Evolutionary conservation across 2,888 invertebrate species (phyloP), one percentile per base, ranked within the genome.

Genomic region (Orthosia incerta): DNA sequence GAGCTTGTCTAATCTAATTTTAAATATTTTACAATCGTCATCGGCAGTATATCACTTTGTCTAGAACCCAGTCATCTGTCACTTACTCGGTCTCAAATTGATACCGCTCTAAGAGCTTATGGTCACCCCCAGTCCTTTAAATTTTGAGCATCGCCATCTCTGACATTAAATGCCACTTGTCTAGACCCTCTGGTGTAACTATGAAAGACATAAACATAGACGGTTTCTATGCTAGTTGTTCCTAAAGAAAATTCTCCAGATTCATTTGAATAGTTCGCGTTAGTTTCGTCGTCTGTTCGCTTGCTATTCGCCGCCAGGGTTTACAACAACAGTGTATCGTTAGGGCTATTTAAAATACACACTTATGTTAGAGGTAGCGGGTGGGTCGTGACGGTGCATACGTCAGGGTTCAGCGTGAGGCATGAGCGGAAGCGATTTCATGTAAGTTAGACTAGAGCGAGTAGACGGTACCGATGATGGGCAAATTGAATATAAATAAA

Each of bases 371-470:
- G 89, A 92, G 92, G 92, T 91, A 93, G 93, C 92, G 90, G 90
- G 87, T 87, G 86, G 90, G 85, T 93, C 95, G 95, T 95, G 95
- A 93, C 94, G 93, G 81, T 88, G 95, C 95, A 95, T 95, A 95
- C 91, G 91, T 89, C 89, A 85, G 86, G 69, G 53, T 79, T 61
- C 84, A 90, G 87, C 56, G 45, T 65, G 83, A 91, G 82, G 71
- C 12, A 90, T 45, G 81, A 84, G 86, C 65, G 72, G 16, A 0
- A 71, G 80, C 80, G 76, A 63, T 71, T 84, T 1, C 9, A 39
- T 39, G 39, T 39, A 39, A 39, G 9, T 39, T 1, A 9, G 39
- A 39, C 39, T 39, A 39, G 39, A 39, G 39, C 9, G 39, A 39
- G 39, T 39, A 39, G 1, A 9, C 39, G 39, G 39, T 39, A 39